A percentile compares a stretch with the other conserved stretches of the same genome.
Evolutionary conservation across 64 coral and sea anemone species (phyloP).

Genomic region (Astreopora myriophthalma): DNA sequence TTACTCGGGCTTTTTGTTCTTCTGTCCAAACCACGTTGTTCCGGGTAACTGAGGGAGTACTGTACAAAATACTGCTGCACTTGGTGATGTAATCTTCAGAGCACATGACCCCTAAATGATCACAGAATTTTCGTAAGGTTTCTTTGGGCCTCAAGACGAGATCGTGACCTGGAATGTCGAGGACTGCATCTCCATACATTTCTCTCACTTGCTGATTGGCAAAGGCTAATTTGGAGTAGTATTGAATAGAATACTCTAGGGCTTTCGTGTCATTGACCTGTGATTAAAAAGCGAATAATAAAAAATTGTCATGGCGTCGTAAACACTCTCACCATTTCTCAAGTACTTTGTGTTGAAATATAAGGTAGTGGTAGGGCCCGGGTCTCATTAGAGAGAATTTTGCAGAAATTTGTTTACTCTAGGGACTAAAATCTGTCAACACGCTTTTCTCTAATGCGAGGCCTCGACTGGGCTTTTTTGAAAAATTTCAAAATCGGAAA

Average conservation of each 20-base stretch:
- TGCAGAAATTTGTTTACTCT: too few species aligned
- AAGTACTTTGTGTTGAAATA: too few species aligned
- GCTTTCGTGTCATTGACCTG: not conserved
- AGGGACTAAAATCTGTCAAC: too few species aligned
- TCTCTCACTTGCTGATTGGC: not conserved
- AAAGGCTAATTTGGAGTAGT: not conserved
- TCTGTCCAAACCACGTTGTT: not conserved
- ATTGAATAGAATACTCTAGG: not conserved
- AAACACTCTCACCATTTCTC: too few species aligned
- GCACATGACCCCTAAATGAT: constrained; percentile 21
- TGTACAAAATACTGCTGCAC: not conserved
- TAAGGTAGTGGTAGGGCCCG: too few species aligned
- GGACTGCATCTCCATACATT: not conserved
- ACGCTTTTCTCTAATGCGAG: too few species aligned
- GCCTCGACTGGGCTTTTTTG: too few species aligned
- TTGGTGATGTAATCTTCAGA: not conserved
- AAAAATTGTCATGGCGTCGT: too few species aligned
- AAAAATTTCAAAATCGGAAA: too few species aligned
- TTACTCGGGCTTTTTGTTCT: not conserved
- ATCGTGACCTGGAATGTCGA: constrained; percentile 21
- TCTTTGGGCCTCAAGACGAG: not conserved
- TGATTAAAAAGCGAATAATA: too few species aligned
- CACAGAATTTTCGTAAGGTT: constrained; percentile 1
- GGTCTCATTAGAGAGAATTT: too few species aligned
- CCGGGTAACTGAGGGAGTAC: constrained; percentile 1